Evolutionary conservation across 2,113 vertebrate genomes (phyloP).

Genomic region (Crotalus viridis): DNA sequence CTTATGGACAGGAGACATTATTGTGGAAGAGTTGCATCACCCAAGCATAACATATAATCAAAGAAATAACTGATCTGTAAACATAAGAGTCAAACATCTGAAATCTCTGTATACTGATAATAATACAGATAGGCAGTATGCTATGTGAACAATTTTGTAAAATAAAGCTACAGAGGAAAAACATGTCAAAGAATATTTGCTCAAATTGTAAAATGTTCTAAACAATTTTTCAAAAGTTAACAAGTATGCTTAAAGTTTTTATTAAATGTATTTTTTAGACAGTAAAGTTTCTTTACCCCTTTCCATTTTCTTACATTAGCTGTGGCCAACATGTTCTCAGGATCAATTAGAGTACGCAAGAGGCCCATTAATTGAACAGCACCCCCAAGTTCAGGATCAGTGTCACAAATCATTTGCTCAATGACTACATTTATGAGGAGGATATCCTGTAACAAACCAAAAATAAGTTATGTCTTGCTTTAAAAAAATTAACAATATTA

Average conservation of each 20-base stretch:
- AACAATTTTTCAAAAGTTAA: neutral
- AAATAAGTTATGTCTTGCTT: neutral
- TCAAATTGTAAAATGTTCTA: neutral
- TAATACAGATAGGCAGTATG: neutral
- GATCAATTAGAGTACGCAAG: slow-evolving; percentile 93
- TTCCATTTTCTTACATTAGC: slow-evolving; percentile 83
- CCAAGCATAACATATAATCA: neutral
- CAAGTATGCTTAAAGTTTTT: neutral
- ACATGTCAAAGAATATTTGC: neutral
- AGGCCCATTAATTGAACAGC: slow-evolving; percentile 98
- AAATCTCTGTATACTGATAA: neutral
- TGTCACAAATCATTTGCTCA: slow-evolving; percentile 99
- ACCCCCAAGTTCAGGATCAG: slow-evolving; percentile 94
- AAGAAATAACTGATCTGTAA: neutral
- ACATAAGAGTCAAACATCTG: neutral
- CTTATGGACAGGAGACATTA: neutral
- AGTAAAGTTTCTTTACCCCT: slow-evolving; percentile 53
- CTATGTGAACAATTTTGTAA: neutral
- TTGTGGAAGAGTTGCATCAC: neutral
- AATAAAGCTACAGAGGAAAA: neutral
- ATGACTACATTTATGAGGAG: slow-evolving; percentile 98
- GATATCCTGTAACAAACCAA: slow-evolving; percentile 81
- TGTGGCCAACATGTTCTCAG: slow-evolving; percentile 97
- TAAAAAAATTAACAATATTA: accelerated
- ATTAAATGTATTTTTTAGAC: slow-evolving; percentile 25